Evolutionary conservation across 2,797 vertebrate genomes (phyloP), one percentile per base, ranked within the genome.

Genomic region (Acrossocheilus fasciatus): DNA sequence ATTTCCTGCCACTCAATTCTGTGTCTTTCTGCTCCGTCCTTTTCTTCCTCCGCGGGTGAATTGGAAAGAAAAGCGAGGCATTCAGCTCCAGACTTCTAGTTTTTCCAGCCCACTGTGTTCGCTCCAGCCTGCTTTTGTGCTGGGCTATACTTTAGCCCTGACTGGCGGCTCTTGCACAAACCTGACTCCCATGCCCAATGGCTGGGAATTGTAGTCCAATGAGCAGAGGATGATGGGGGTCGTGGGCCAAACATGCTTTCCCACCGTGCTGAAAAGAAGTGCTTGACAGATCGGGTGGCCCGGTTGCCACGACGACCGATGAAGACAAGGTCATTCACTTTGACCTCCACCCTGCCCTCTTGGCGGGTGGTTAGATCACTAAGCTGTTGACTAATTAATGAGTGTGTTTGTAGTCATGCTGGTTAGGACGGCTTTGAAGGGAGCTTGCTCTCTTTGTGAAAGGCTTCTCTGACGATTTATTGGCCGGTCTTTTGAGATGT

Each of bases 261-360:
- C 91, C 91, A 92, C 87, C 87, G 70, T 77, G 83, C 8, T 23
- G 73, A 90, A 93, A 93, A 93, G 89, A 91, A 91, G 84, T 50
- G 83, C 82, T 89, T 91, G 94, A 91, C 94, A 96, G 94, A 94
- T 95, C 54, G 62, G 87, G 50, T 82, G 77, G 85, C 89, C 84
- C 23, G 30, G 87, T 86, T 78, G 70, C 88, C 87, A 84, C 75
- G 41, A 54, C 75, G 45, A 91, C 82, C 73, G 69, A 82, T 87
- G 52, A 72, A 69, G 88, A 88, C 69, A 78, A 87, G 90, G 90
- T 91, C 89, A 91, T 89, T 87, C 88, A 86, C 85, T 88, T 85
- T 89, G 88, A 89, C 90, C 90, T 81, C 47, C 80, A 86, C 81
- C 77, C 83, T 87, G 64, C 81, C 82, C 76, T 52, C 52, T 70